Base-by-base conservation (phyloP, 2,797 vertebrate species). In the Fistularia commersonii region DNA sequence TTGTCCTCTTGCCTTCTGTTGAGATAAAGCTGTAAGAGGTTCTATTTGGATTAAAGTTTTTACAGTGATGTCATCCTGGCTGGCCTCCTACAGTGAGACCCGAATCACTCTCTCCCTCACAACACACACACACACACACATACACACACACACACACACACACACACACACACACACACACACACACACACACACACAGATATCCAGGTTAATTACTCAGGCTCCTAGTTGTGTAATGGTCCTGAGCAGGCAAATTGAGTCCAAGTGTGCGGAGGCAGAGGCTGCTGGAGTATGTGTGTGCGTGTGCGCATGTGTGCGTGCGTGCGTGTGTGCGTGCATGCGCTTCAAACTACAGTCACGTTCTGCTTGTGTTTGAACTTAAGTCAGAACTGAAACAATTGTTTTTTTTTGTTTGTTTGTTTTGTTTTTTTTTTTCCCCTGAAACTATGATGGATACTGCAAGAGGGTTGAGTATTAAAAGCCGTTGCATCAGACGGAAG, bases 1-100 rank as follows among this genome's bases (percentile, higher is more conserved):
- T n/a, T n/a, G n/a, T n/a, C n/a, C n/a, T n/a, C n/a, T n/a, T n/a
- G n/a, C n/a, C n/a, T 32, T 46, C 53, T 11, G 57, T 46, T 0
- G n/a, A 55, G 64, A 50, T 64, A n/a, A 69, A 66, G 50, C 66
- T 51, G 15, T 15, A n/a, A 41, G 33, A 71, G 80, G 71, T 72
- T 75, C 69, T 76, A 65, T 67, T 72, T 53, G 76, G 80, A 81
- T 82, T 79, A 76, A 49, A 40, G 54, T 62, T 74, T 70, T 54
- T 54, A 15, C 47, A 42, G 54, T 84, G 82, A 84, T 84, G 72
- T 88, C 84, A 88, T 83, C 49, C 66, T 66, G 13, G 1, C 60
- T 36, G 13, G 23, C 58, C 56, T 45, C 63, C 56, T n/a, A 8
- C 43, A 49, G 51, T 31, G 57, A 65, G 43, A n/a, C n/a, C n/a